Conservation (phyloP, 1,140 invertebrate genomes). For the Oryzaephilus surinamensis region DNA sequence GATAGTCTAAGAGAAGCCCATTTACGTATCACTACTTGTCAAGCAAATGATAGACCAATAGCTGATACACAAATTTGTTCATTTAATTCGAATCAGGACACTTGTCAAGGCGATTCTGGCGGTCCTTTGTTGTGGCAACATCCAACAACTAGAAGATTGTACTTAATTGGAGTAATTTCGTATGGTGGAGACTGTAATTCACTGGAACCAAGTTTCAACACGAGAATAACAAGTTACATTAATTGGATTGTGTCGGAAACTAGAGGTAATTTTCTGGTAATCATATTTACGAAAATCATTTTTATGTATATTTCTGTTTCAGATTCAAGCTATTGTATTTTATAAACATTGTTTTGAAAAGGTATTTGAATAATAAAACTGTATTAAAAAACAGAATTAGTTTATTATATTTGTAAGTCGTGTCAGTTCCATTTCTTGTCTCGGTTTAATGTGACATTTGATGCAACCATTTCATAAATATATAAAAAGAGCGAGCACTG, state of each 20-base stretch:
- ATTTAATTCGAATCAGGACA: slow-evolving; percentile 45
- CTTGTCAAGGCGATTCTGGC: slow-evolving; percentile 58
- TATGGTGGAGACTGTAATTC: slow-evolving; percentile 40
- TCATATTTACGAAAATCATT: no score
- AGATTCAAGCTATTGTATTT: no score
- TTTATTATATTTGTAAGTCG: no score
- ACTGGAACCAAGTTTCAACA: slow-evolving; percentile 39
- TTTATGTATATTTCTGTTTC: no score
- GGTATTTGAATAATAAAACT: no score
- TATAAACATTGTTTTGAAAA: no score
- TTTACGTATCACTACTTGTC: slow-evolving; percentile 43
- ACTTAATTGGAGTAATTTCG: slow-evolving; percentile 43
- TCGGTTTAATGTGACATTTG: no score
- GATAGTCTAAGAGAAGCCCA: slow-evolving; percentile 44
- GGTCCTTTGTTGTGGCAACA: slow-evolving; percentile 50
- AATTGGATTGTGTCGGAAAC: slow-evolving; percentile 36
- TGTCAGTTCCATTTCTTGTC: no score
- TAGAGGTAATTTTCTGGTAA: slow-evolving; percentile 1
- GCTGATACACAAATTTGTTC: slow-evolving; percentile 52
- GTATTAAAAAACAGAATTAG: no score
- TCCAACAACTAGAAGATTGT: slow-evolving; percentile 32
- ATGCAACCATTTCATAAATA: no score
- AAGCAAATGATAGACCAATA: slow-evolving; percentile 34
- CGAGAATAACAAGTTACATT: slow-evolving; percentile 37
- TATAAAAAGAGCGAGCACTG: no score